A percentile compares a stretch with the other conserved stretches of the same genome.
These are phyloP conservation scores for Halcyon leucocephala DNA, from an alignment of 2,797 vertebrate genomes.

Conservation along the genomic window DNA sequence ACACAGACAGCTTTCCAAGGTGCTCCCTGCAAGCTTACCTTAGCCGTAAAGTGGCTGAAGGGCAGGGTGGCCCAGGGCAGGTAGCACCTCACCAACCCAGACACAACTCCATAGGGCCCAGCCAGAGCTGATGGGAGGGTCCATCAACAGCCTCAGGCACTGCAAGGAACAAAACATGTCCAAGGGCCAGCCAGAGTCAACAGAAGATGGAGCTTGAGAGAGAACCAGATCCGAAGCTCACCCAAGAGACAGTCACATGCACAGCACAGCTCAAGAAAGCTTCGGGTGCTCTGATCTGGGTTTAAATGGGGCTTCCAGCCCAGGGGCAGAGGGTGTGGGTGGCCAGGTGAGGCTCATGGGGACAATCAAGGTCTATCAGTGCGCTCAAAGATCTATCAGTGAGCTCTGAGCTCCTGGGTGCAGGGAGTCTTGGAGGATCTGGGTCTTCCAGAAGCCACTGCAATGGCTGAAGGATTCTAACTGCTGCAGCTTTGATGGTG, in stretches of 20 bases:
- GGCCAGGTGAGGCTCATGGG: neutral
- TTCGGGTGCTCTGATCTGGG: fast-evolving
- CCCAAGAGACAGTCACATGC: fast-evolving
- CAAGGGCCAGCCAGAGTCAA: neutral
- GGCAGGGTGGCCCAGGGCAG: neutral
- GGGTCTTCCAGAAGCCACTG: neutral
- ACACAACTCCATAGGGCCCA: no score
- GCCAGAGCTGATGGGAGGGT: neutral
- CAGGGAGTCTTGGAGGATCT: no score
- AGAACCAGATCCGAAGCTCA: neutral
- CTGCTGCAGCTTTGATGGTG: neutral
- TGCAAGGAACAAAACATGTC: fast-evolving
- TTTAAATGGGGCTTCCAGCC: neutral
- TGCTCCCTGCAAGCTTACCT: neutral
- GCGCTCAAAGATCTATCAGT: neutral
- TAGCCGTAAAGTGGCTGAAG: fast-evolving
- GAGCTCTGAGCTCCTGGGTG: neutral
- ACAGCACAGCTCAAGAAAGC: no score
- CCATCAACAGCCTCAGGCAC: neutral
- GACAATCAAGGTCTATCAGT: neutral
- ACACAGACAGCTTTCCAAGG: fast-evolving
- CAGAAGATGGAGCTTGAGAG: neutral
- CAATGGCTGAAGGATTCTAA: neutral
- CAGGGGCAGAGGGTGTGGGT: neutral
- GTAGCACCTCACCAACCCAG: neutral